A percentile compares a stretch with the other conserved stretches of the same genome.
Evolutionary conservation across 2,888 invertebrate species (phyloP).

Genomic region (Empis stercorea): DNA sequence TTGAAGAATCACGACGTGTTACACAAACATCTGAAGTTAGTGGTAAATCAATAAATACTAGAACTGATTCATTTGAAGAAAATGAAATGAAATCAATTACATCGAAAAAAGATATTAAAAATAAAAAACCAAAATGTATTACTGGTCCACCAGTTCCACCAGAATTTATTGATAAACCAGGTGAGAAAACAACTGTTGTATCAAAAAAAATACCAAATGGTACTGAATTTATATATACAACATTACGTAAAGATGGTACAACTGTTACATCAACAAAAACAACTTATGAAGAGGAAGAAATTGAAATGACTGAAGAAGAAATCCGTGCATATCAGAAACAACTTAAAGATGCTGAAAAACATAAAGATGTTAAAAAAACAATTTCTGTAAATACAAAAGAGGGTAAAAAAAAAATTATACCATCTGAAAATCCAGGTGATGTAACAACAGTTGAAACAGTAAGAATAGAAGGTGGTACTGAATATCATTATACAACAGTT

Average conservation of each 20-base stretch:
- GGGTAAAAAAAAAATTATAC: constrained; percentile 33
- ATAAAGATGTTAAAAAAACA: constrained; percentile 31
- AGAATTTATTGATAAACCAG: constrained; percentile 25
- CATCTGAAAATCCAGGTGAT: constrained; percentile 34
- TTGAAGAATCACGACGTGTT: constrained; percentile 26
- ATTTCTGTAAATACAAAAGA: constrained; percentile 31
- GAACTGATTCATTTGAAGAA: constrained; percentile 30
- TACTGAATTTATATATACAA: constrained; percentile 29
- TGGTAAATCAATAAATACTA: constrained; percentile 29
- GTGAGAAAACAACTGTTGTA: constrained; percentile 27
- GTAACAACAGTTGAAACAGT: constrained; percentile 35
- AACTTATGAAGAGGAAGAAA: constrained; percentile 32
- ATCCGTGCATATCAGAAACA: constrained; percentile 31
- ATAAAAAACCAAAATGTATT: constrained; percentile 17
- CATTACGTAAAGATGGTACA: constrained; percentile 30
- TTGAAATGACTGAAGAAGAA: constrained; percentile 33
- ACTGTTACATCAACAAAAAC: constrained; percentile 33
- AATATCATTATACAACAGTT: constrained; percentile 34
- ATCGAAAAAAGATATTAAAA: constrained; percentile 26
- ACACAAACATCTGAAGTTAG: constrained; percentile 29
- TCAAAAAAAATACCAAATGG: constrained; percentile 30
- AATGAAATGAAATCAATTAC: constrained; percentile 15
- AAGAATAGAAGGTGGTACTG: constrained; percentile 33
- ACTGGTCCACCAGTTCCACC: constrained; percentile 30
- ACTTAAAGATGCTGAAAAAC: constrained; percentile 34